A percentile compares a stretch with the other conserved stretches of the same genome.
Evolutionary conservation across 2,888 invertebrate species (phyloP).

Genomic region (Dynastes tityus): DNA sequence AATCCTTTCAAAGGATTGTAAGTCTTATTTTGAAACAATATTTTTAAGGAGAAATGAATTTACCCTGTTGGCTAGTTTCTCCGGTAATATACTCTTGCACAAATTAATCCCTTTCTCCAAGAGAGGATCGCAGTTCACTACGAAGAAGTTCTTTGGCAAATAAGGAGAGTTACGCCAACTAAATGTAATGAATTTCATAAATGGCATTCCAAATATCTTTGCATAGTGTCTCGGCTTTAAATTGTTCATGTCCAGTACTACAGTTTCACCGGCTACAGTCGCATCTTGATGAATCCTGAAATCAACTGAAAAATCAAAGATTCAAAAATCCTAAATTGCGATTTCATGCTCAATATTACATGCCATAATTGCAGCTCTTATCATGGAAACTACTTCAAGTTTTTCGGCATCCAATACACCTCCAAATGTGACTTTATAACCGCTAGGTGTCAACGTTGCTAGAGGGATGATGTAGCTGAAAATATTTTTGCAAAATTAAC

Average conservation of each 20-base stretch:
- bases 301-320: conserved; percentile 66
- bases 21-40: too few species aligned
- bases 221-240: conserved; percentile 55
- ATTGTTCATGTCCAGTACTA: conserved; percentile 72
- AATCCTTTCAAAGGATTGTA: too few species aligned
- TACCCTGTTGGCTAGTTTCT: conserved; percentile 78
- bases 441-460: conserved; percentile 2
- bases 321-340: neutral
- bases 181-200: neutral
- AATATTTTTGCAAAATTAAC: neutral
- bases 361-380: neutral
- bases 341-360: conserved; percentile 33
- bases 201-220: neutral
- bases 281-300: conserved; percentile 72
- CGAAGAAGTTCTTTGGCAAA: neutral
- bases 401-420: neutral
- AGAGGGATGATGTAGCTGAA: neutral
- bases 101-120: conserved; percentile 61
- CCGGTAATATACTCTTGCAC: conserved; percentile 77
- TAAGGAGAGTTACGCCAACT: neutral
- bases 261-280: conserved; percentile 74
- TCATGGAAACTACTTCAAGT: neutral
- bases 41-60: conserved; percentile 57
- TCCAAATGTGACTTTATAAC: neutral
- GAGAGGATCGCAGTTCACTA: neutral